Percentiles rank a stretch among this genome's conserved stretches.
Evolutionary conservation across 2,113 vertebrate species (phyloP).

Genomic region (Labrus mixtus): DNA sequence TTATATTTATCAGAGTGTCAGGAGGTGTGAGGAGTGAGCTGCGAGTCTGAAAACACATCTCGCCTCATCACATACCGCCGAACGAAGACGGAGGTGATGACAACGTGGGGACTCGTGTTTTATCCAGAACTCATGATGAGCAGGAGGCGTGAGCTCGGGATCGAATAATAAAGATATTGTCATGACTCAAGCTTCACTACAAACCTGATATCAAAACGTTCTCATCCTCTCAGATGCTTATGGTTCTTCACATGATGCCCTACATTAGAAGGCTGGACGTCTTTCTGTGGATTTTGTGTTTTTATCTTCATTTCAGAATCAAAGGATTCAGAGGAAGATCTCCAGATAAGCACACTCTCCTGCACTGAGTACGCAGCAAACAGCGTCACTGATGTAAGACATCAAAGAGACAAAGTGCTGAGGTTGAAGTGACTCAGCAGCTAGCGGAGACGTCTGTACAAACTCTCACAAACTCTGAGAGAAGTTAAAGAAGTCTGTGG

Average conservation of each 20-base stretch:
- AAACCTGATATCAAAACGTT: too few species aligned
- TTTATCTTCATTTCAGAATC: background rate
- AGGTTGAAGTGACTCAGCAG: background rate
- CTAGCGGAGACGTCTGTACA: background rate
- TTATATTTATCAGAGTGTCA: constrained; percentile 5
- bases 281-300: too few species aligned
- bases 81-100: too few species aligned
- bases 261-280: too few species aligned
- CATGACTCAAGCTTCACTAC: too few species aligned
- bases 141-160: too few species aligned
- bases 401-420: constrained; percentile 4
- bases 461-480: background rate
- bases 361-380: too few species aligned
- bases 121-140: too few species aligned
- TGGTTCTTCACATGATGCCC: too few species aligned
- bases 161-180: too few species aligned
- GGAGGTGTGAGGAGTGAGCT: background rate
- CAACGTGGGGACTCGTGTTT: too few species aligned
- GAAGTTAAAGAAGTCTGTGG: background rate
- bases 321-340: background rate
- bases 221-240: too few species aligned
- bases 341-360: background rate
- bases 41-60: constrained; percentile 16
- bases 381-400: background rate
- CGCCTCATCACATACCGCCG: constrained; percentile 3